A percentile compares a stretch with the other conserved stretches of the same genome.
Conservation (phyloP, 2,888 invertebrate species). For the Philonicus albiceps region DNA sequence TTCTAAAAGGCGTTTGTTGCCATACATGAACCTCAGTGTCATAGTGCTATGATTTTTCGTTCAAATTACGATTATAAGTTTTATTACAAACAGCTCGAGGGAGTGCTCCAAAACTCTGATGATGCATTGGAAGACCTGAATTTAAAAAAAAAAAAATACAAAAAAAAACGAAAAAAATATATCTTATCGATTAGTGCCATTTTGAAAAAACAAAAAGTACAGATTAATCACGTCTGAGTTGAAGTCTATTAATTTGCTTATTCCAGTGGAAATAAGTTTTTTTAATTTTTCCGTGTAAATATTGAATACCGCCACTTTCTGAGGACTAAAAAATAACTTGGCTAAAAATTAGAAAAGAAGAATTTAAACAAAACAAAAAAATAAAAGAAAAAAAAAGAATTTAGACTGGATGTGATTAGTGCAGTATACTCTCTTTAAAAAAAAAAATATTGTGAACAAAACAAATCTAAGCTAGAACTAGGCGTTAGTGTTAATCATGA, state of each 20-base stretch:
- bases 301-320: slow-evolving; percentile 46
- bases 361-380: slow-evolving; percentile 42
- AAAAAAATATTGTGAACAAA: slow-evolving; percentile 36
- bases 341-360: slow-evolving; percentile 47
- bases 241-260: not conserved
- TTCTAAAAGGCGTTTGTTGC: not conserved
- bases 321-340: slow-evolving; percentile 46
- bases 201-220: not conserved
- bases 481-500: slow-evolving; percentile 34
- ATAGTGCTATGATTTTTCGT: slow-evolving; percentile 16
- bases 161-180: not conserved
- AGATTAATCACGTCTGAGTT: not conserved
- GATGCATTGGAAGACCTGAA: not conserved
- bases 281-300: not conserved
- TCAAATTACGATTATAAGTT: not conserved
- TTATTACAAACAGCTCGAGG: not conserved
- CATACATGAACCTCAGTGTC: slow-evolving; percentile 33
- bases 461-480: slow-evolving; percentile 33
- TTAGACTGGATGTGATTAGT: slow-evolving; percentile 50
- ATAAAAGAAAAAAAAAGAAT: slow-evolving; percentile 11
- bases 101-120: not conserved
- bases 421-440: slow-evolving; percentile 44
- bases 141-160: not conserved
- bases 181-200: slow-evolving; percentile 23
- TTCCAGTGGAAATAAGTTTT: not conserved